Evolutionary conservation across 1,140 invertebrate species (phyloP).

Genomic region (Neoseiulus cucumeris): DNA sequence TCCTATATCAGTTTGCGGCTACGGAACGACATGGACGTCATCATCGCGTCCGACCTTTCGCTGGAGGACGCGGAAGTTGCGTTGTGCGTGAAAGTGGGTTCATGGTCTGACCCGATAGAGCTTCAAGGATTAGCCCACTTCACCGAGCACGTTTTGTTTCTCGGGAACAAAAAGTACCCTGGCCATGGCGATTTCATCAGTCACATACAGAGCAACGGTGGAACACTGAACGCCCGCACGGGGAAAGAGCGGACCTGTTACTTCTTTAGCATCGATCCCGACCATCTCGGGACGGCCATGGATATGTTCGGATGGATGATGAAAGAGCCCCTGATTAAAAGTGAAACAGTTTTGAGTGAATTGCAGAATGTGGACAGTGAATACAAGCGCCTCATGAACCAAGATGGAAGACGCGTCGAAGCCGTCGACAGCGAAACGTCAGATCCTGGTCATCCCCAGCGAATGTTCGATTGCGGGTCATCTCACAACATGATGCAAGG

Average conservation of each 20-base stretch:
- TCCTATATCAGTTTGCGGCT: background rate
- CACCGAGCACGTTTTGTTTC: conserved; percentile 7
- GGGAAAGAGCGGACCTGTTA: conserved; percentile 2
- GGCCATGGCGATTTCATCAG: conserved; percentile 24
- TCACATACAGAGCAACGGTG: conserved; percentile 25
- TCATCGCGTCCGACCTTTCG: background rate
- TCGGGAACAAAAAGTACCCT: conserved; percentile 23
- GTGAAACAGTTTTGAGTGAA: background rate
- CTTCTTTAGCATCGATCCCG: conserved; percentile 7
- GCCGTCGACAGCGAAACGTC: background rate
- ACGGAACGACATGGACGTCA: background rate
- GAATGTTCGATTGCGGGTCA: background rate
- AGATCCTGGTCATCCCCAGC: background rate
- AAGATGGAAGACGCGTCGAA: background rate
- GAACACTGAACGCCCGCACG: background rate
- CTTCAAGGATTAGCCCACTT: background rate
- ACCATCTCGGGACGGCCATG: background rate
- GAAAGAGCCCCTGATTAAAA: background rate
- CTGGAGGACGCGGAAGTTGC: conserved; percentile 3
- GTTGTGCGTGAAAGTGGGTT: background rate
- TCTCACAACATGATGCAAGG: conserved; percentile 8
- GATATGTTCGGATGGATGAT: conserved; percentile 16
- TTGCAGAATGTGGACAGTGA: conserved; percentile 6
- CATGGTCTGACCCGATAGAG: conserved; percentile 5
- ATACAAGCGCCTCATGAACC: conserved; percentile 6